phyloP scores from a whole-genome alignment of 2,113 vertebrate species.

The Petrocephalus microphthalmus region DNA sequence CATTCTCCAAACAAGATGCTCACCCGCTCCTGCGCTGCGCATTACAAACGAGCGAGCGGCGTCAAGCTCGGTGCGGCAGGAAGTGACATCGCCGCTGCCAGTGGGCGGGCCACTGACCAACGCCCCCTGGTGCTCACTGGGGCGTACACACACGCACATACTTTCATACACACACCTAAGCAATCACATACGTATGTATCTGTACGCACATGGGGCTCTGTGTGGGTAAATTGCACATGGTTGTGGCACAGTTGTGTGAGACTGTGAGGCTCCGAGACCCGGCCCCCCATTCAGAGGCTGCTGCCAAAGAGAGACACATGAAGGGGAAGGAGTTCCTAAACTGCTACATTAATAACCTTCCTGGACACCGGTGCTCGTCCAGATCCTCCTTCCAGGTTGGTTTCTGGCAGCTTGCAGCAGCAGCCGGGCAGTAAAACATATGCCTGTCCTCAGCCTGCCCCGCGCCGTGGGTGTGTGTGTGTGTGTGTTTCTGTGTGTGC shows the following conservation, averaged over 20 bases:
- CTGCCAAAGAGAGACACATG: slow-evolving; percentile 6
- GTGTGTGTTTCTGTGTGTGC: neutral
- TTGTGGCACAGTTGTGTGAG: neutral
- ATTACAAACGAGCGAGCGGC: neutral
- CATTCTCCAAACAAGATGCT: slow-evolving; percentile 4
- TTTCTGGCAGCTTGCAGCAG: neutral
- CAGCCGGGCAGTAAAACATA: neutral
- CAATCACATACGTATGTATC: neutral
- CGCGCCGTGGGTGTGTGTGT: neutral
- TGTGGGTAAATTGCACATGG: neutral
- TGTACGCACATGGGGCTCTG: neutral
- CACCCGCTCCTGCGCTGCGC: neutral
- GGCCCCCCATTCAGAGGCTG: neutral
- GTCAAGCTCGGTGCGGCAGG: neutral
- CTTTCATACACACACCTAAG: neutral
- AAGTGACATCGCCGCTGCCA: neutral
- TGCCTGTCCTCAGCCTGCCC: neutral
- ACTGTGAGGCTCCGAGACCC: neutral
- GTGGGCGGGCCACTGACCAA: neutral
- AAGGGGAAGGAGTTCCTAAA: slow-evolving; percentile 11
- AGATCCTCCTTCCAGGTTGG: neutral
- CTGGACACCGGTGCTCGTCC: slow-evolving; percentile 2
- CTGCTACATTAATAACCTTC: slow-evolving; percentile 14
- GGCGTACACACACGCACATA: neutral
- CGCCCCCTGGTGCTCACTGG: neutral